Evolutionary conservation across 2,113 vertebrate species (phyloP).

Genomic region (Odontesthes bonariensis): DNA sequence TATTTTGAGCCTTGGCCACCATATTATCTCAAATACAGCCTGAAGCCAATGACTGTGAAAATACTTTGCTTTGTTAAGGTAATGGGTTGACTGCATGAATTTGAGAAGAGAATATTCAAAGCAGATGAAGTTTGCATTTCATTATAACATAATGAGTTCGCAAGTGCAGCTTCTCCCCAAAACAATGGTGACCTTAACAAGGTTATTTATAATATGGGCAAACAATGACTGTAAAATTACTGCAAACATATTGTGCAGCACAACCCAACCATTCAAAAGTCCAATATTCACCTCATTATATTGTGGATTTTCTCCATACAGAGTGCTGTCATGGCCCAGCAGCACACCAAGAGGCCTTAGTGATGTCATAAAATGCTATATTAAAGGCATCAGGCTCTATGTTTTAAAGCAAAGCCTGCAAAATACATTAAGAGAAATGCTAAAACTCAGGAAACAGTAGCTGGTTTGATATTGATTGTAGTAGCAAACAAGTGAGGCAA

Average conservation of each 20-base stretch:
- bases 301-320: neutral
- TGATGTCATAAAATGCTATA: neutral
- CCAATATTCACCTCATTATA: conserved; percentile 75
- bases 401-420: neutral
- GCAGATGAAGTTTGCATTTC: conserved; percentile 45
- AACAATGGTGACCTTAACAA: conserved; percentile 38
- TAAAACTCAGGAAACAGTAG: neutral
- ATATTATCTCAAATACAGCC: conserved; percentile 43
- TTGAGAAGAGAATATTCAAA: conserved; percentile 16
- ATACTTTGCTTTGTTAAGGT: neutral
- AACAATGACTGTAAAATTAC: conserved; percentile 64
- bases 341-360: neutral
- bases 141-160: conserved; percentile 31
- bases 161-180: conserved; percentile 8
- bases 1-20: neutral
- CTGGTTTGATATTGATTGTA: neutral
- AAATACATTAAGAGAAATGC: neutral
- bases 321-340: neutral
- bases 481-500: neutral
- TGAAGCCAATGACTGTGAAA: conserved; percentile 25
- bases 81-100: neutral
- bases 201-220: conserved; percentile 63
- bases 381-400: neutral
- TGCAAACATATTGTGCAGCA: conserved; percentile 66
- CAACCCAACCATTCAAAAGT: conserved; percentile 53